Conservation (phyloP, 2,113 vertebrate species). For the Garra rufa region DNA sequence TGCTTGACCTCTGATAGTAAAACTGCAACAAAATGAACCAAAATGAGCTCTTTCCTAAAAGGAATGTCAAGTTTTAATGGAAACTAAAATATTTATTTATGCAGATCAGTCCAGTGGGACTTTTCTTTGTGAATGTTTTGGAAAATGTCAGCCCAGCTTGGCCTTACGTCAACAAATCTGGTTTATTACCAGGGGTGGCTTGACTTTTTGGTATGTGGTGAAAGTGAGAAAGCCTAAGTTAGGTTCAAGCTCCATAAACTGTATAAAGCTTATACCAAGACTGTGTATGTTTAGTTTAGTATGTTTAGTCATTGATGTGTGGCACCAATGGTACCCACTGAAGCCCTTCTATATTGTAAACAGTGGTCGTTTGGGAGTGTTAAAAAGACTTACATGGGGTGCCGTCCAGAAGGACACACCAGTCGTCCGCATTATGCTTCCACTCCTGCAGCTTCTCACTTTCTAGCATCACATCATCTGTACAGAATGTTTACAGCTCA, state of each 20-base stretch:
- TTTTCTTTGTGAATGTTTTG: conserved; percentile 4
- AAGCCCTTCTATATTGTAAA: neutral
- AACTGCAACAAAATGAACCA: conserved; percentile 1
- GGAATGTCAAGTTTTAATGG: neutral
- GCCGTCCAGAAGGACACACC: conserved; percentile 67
- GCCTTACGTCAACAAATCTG: conserved; percentile 18
- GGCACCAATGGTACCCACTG: neutral
- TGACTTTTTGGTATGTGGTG: conserved; percentile 4
- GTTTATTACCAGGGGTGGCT: neutral
- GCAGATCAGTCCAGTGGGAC: neutral
- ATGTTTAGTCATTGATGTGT: neutral
- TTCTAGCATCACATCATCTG: conserved; percentile 55
- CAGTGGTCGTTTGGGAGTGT: neutral
- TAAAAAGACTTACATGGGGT: conserved; percentile 10
- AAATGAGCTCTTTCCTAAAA: neutral
- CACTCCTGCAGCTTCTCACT: conserved; percentile 48
- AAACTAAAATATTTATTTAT: conserved; percentile 21
- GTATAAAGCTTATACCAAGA: neutral
- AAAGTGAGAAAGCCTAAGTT: neutral
- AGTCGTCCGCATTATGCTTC: conserved; percentile 62
- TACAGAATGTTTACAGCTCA: neutral
- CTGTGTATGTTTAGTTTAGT: neutral
- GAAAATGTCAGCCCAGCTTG: neutral
- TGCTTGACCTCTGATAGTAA: neutral
- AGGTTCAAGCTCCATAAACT: neutral